phyloP scores from a whole-genome alignment of 2,888 invertebrate genomes.

The Stenchaetothrips biformis region DNA sequence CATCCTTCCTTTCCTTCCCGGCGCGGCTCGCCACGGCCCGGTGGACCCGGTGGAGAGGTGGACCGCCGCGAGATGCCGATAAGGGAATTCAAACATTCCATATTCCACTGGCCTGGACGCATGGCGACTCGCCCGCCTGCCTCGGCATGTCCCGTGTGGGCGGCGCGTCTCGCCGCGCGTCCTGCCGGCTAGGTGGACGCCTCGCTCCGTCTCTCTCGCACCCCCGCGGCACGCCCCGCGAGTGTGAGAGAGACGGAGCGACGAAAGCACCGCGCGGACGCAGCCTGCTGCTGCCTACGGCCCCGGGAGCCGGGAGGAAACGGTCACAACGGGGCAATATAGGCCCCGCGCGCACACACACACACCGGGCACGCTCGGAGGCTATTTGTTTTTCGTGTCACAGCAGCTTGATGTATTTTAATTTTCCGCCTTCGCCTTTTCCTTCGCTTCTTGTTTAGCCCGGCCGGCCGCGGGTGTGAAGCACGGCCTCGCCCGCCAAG shows the following conservation, averaged over 20 bases:
- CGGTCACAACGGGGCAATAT: no score
- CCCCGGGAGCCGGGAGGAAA: neutral
- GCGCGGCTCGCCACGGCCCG: neutral
- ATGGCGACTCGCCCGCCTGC: neutral
- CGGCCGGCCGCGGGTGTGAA: neutral
- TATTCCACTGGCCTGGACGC: neutral
- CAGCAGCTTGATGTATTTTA: neutral
- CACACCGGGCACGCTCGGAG: neutral
- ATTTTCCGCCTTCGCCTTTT: neutral
- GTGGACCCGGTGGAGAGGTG: no score
- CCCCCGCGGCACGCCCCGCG: neutral
- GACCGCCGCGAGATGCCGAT: neutral
- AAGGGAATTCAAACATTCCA: neutral
- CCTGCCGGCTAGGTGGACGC: neutral
- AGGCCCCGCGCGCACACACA: neutral
- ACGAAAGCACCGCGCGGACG: no score
- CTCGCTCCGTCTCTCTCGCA: neutral
- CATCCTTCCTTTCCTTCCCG: neutral
- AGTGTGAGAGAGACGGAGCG: no score
- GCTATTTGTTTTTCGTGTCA: neutral
- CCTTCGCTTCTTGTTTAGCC: neutral
- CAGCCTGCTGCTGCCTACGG: neutral
- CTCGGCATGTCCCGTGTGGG: neutral
- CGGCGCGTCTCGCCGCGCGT: neutral
- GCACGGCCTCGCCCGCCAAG: neutral